Conservation (phyloP, 2,888 invertebrate species). For the Asteroscopus sphinx region DNA sequence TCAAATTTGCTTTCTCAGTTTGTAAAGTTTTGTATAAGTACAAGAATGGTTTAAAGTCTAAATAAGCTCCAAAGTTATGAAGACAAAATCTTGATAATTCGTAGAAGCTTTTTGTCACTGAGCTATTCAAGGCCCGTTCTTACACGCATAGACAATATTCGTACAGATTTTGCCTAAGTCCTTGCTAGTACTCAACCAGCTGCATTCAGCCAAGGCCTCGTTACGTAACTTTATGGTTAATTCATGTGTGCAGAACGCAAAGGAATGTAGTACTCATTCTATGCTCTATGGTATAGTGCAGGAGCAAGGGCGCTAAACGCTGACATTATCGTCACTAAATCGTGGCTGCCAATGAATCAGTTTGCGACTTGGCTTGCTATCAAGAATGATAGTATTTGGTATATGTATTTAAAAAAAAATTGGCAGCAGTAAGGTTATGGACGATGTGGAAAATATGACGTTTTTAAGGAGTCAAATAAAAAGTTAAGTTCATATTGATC, state of each 20-base stretch:
- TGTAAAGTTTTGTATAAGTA: too few relatives aligned
- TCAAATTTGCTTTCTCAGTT: background rate
- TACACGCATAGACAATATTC: background rate
- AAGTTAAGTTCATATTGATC: too few relatives aligned
- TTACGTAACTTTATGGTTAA: constrained; percentile 83
- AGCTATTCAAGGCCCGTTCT: too few relatives aligned
- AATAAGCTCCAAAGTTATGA: too few relatives aligned
- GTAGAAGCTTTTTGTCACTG: too few relatives aligned
- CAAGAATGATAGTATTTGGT: too few relatives aligned
- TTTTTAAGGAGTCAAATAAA: too few relatives aligned
- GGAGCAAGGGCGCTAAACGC: constrained; percentile 27
- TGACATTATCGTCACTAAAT: background rate
- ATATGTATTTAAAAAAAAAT: too few relatives aligned
- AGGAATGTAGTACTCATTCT: constrained; percentile 73
- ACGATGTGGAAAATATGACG: too few relatives aligned
- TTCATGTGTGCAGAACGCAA: constrained; percentile 77
- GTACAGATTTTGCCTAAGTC: constrained; percentile 6
- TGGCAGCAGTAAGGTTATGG: too few relatives aligned
- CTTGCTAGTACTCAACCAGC: constrained; percentile 40
- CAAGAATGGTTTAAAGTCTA: too few relatives aligned
- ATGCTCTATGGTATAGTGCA: constrained; percentile 39
- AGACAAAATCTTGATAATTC: too few relatives aligned
- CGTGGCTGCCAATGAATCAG: constrained; percentile 23
- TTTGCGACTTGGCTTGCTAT: constrained; percentile 3
- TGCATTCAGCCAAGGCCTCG: constrained; percentile 73